Base-by-base conservation (phyloP, 2,797 vertebrate species). In the Syndactyla subalaris region DNA sequence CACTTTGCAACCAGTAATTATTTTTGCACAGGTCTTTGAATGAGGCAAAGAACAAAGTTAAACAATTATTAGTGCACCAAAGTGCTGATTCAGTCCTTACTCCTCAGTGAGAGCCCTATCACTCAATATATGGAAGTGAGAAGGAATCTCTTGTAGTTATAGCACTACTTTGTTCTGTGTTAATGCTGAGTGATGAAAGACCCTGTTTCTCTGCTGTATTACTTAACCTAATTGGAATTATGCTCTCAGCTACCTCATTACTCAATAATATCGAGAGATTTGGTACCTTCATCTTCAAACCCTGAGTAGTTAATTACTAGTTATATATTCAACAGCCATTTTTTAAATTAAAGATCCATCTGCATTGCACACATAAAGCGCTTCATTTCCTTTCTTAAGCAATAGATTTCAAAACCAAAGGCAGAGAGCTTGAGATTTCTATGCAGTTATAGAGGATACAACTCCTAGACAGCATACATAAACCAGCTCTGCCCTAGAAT, bases 191-290 rank as follows among this genome's bases (percentile, higher is more conserved):
- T 66, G 83, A 89, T 61, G 75, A 63, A 91, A 39, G 24, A 67
- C 49, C 32, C 26, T 80, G 38, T 70, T 91, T 61, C 43, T 30
- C 45, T 73, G 48, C 23, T 88, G 12, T 59, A 81, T 75, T 89
- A 86, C 48, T 91, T 94, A 87, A 54, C 48, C 26, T 89, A 87
- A 92, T 54, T 88, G 86, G 52, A 93, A 66, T 66, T 84, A 52
- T 4, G 4, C 19, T 86, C 27, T 83, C 86, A 80, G 49, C 39
- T 91, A 62, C 49, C 76, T 94, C 67, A 86, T 94, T 79, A 92
- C 57, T 96, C 92, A 95, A 88, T 87, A 91, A 94, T 74, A 77
- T 14, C 17, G 30, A 80, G 76, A 77, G 66, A 76, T 89, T 68
- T 59, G 22, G 51, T 59, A 80, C 46, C 24, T 92, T 77, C 72